These are phyloP conservation scores for Crossoptilon crossoptilon DNA, from an alignment of 2,797 vertebrate genomes.

Conservation along the genomic window DNA sequence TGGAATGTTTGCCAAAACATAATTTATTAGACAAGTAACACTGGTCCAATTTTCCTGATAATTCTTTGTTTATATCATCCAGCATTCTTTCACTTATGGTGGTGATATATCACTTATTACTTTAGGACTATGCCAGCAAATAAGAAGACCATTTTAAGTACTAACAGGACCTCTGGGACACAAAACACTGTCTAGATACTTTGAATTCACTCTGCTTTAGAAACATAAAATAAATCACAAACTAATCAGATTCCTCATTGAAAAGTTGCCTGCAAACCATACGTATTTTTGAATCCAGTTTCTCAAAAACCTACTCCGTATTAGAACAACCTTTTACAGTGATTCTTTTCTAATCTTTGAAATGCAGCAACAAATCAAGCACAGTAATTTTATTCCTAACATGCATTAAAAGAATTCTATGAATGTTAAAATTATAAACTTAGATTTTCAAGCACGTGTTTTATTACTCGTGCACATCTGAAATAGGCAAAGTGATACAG, in stretches of 20 bases:
- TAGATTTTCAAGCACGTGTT: neutral
- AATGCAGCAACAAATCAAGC: slow-evolving; percentile 26
- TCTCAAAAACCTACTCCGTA: slow-evolving; percentile 50
- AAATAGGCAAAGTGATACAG: neutral
- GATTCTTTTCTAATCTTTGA: slow-evolving; percentile 50
- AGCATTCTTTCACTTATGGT: slow-evolving; percentile 23
- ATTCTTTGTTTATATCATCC: slow-evolving; percentile 35
- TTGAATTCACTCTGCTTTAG: slow-evolving; percentile 67
- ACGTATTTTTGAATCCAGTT: slow-evolving; percentile 9
- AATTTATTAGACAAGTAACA: slow-evolving; percentile 26
- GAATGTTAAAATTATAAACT: slow-evolving; percentile 3
- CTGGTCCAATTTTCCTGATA: slow-evolving; percentile 34
- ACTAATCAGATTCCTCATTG: slow-evolving; percentile 50
- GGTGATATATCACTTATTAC: slow-evolving; percentile 44
- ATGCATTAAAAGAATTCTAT: slow-evolving; percentile 24
- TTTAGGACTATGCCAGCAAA: slow-evolving; percentile 47
- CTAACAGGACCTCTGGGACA: slow-evolving; percentile 31
- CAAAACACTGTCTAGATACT: slow-evolving; percentile 50
- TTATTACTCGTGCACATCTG: slow-evolving; percentile 47
- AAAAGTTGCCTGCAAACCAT: slow-evolving; percentile 32
- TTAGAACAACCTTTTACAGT: slow-evolving; percentile 48
- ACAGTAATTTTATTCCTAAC: slow-evolving; percentile 40
- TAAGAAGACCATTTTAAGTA: slow-evolving; percentile 33
- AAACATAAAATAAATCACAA: slow-evolving; percentile 68
- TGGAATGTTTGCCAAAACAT: slow-evolving; percentile 36